phyloP scores from a whole-genome alignment of 2,888 invertebrate species.

The Stratiomys singularior region DNA sequence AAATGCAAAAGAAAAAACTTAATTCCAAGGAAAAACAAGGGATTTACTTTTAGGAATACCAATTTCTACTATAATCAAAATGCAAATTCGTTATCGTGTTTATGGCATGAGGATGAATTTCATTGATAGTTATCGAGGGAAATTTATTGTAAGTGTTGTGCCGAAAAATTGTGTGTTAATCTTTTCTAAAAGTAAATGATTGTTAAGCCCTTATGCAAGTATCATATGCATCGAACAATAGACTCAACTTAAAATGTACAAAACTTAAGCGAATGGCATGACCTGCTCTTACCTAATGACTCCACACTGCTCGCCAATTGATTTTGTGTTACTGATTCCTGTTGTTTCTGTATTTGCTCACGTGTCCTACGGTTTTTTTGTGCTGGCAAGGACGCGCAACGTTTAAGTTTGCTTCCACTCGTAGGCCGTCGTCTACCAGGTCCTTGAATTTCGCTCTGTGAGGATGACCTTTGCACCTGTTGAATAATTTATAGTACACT shows the following conservation, averaged over 20 bases:
- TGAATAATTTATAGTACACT: not conserved
- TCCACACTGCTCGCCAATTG: constrained; percentile 64
- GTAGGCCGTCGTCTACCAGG: constrained; percentile 65
- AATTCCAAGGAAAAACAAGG: constrained; percentile 24
- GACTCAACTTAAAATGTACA: constrained; percentile 13
- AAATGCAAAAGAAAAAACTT: constrained; percentile 19
- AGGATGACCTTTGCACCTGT: constrained; percentile 69
- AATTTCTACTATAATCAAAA: constrained; percentile 15
- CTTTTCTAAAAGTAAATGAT: constrained; percentile 22
- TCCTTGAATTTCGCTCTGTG: constrained; percentile 68
- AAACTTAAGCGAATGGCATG: not conserved
- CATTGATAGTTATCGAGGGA: not conserved
- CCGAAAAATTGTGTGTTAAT: constrained; percentile 23
- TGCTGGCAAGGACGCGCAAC: constrained; percentile 70
- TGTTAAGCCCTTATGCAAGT: constrained; percentile 17
- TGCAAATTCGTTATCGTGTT: not conserved
- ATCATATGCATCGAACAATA: constrained; percentile 14
- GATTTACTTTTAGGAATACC: constrained; percentile 11
- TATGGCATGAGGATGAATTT: constrained; percentile 20
- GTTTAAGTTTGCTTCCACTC: constrained; percentile 66
- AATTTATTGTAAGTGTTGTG: not conserved
- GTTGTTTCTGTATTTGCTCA: constrained; percentile 54
- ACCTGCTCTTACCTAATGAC: constrained; percentile 61
- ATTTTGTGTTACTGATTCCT: constrained; percentile 55
- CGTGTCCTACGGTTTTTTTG: constrained; percentile 56